Evolutionary conservation across 2,113 vertebrate species (phyloP), one percentile per base, ranked within the genome.

Genomic region (Mustela lutreola): DNA sequence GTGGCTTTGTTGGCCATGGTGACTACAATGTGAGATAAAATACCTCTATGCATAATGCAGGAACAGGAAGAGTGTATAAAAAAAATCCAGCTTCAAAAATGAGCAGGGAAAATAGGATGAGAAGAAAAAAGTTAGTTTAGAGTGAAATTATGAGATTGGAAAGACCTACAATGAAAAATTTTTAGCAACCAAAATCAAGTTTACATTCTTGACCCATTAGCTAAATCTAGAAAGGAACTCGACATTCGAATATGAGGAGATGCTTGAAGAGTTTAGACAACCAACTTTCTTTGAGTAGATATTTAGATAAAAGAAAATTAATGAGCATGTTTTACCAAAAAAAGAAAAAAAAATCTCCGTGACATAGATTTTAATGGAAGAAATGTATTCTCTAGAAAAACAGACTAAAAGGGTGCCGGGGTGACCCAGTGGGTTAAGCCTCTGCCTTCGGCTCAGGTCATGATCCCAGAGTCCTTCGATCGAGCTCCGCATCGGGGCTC

Each of bases 241-340:
- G 85, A 76, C 36, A 60, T 97, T 95, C 50, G 86, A 26, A 26
- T 70, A 50, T 39, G 84, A 95, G 85, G 89, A 96, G 28, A 26
- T 10, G 16, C 93, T 94, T 53, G 42, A 83, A 94, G 95, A 90
- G 58, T 94, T 92, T 96, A 81, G 85, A 67, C 18, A 67, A 36
- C 71, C 84, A 94, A 53, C 65, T 94, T 98, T 83, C 45, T 65
- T 28, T 76, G 45, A 42, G 24, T 39, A 45, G 9, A 53, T 94
- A n/a, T 87, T 98, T 95, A 94, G 60, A 26, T 88, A 45, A 95
- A 85, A 93, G 42, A 75, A 94, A 95, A 73, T 89, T 50, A 85
- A 79, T 97, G 14, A 78, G 0, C 62, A 28, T 60, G 31, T 89
- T 97, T 78, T 50, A 56, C 7, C 48, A 50, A 50, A 50, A 50